A percentile compares a stretch with the other conserved stretches of the same genome.
Evolutionary conservation across 2,113 vertebrate species (phyloP).

Genomic region (Paratilapia polleni): DNA sequence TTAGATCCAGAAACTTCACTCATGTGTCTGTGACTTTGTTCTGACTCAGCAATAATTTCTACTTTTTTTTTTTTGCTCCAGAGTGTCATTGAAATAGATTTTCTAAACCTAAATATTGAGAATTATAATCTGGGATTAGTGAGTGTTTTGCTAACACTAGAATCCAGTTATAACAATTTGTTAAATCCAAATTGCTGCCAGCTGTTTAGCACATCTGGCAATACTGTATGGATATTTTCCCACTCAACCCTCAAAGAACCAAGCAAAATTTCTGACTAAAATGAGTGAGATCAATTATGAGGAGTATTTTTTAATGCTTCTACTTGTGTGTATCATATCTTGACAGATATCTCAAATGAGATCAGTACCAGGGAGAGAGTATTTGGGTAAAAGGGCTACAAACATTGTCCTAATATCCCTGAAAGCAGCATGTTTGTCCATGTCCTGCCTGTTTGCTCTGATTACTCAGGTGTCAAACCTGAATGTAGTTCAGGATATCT

Average conservation of each 20-base stretch:
- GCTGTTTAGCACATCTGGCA: no score
- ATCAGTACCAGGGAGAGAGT: background rate
- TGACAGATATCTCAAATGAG: no score
- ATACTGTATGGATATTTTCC: no score
- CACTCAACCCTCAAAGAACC: no score
- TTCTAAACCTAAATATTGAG: background rate
- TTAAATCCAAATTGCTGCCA: background rate
- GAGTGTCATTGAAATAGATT: background rate
- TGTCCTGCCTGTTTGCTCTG: background rate
- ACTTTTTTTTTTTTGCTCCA: no score
- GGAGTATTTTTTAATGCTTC: no score
- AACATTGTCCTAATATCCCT: background rate
- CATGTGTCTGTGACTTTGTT: background rate
- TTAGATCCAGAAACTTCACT: background rate
- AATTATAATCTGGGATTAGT: no score
- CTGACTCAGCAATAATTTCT: background rate
- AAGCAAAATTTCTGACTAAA: no score
- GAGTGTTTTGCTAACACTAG: no score
- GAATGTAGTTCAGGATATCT: background rate
- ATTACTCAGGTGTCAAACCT: background rate
- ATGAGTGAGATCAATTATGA: no score
- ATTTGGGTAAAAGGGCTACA: background rate
- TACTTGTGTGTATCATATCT: no score
- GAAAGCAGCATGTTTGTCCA: background rate
- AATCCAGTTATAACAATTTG: conserved; percentile 17